Percentiles rank a stretch among this genome's conserved stretches.
Evolutionary conservation across 2,113 vertebrate species (phyloP).

Genomic region (Saccopteryx bilineata): DNA sequence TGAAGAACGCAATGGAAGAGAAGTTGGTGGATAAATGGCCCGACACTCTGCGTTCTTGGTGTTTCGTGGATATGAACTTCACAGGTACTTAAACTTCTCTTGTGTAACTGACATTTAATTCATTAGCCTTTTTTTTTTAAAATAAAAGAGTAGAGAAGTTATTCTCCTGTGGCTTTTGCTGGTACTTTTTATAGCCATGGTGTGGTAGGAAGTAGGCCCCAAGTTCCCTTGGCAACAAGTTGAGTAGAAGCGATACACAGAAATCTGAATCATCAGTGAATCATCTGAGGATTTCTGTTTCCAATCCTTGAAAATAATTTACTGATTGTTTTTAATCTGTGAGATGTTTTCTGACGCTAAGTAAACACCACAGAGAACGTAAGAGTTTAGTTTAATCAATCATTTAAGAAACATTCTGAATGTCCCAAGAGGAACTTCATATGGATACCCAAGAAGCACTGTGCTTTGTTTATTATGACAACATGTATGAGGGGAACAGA

Average conservation of each 20-base stretch:
- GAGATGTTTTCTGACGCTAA: slow-evolving; percentile 25
- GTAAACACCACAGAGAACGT: neutral
- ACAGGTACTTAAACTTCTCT: slow-evolving; percentile 15
- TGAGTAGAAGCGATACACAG: slow-evolving; percentile 80
- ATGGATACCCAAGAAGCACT: no score
- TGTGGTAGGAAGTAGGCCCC: slow-evolving; percentile 87
- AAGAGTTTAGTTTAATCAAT: neutral
- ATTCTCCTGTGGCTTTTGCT: slow-evolving; percentile 83
- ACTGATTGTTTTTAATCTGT: slow-evolving; percentile 62
- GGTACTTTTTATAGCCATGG: slow-evolving; percentile 78
- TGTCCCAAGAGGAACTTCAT: neutral
- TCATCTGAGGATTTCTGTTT: slow-evolving; percentile 85
- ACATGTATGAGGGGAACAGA: neutral
- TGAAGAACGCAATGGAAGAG: neutral
- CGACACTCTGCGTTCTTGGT: neutral
- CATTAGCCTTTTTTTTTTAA: slow-evolving; percentile 41
- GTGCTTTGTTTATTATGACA: neutral
- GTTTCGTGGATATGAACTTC: neutral
- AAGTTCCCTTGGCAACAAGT: slow-evolving; percentile 86
- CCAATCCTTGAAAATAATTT: slow-evolving; percentile 81
- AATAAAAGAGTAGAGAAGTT: slow-evolving; percentile 74
- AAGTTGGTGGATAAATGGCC: neutral
- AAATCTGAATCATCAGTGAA: slow-evolving; percentile 87
- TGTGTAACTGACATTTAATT: slow-evolving; percentile 64
- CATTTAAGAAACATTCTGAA: slow-evolving; percentile 45